phyloP scores from a whole-genome alignment of 30 jellyfish, hydroid and myxozoan genomes.

The Calvadosia cruxmelitensis region DNA sequence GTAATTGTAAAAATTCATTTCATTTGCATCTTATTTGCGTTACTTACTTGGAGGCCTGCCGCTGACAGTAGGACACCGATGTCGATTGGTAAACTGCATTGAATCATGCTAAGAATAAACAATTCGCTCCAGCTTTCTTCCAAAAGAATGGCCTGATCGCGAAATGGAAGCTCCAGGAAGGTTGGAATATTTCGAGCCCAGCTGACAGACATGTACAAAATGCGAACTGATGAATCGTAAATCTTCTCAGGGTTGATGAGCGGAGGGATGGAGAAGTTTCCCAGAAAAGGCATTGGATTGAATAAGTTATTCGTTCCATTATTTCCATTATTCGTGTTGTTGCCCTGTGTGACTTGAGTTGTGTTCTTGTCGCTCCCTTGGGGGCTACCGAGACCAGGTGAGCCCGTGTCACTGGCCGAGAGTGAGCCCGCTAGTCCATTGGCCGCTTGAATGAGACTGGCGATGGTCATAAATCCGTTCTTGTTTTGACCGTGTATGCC shows the following conservation, averaged over 20 bases:
- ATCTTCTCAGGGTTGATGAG: constrained; percentile 84
- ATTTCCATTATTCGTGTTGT: constrained; percentile 7
- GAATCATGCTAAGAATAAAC: constrained; percentile 84
- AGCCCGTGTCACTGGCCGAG: constrained; percentile 24
- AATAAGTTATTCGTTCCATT: constrained; percentile 2
- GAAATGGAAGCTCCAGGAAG: constrained; percentile 89
- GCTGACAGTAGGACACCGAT: constrained; percentile 90
- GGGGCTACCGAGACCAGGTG: constrained; percentile 28
- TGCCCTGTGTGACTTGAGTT: constrained; percentile 45
- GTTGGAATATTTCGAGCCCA: constrained; percentile 99
- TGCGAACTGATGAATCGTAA: constrained; percentile 90
- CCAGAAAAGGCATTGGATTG: constrained; percentile 58
- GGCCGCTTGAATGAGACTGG: constrained; percentile 89
- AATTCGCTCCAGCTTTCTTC: constrained; percentile 99
- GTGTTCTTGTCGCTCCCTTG: constrained; percentile 41
- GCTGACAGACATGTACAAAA: constrained; percentile 87
- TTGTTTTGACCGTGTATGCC: constrained; percentile 38
- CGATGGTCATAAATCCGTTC: constrained; percentile 82
- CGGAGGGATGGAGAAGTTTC: constrained; percentile 69
- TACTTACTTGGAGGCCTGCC: constrained; percentile 74
- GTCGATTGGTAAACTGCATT: constrained; percentile 86
- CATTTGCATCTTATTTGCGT: too few relatives aligned
- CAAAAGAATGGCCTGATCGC: constrained; percentile 90
- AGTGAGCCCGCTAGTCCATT: constrained; percentile 62
- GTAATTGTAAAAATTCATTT: too few relatives aligned